Base-by-base conservation (phyloP, 2,888 invertebrate genomes). In the Elegia similella region DNA sequence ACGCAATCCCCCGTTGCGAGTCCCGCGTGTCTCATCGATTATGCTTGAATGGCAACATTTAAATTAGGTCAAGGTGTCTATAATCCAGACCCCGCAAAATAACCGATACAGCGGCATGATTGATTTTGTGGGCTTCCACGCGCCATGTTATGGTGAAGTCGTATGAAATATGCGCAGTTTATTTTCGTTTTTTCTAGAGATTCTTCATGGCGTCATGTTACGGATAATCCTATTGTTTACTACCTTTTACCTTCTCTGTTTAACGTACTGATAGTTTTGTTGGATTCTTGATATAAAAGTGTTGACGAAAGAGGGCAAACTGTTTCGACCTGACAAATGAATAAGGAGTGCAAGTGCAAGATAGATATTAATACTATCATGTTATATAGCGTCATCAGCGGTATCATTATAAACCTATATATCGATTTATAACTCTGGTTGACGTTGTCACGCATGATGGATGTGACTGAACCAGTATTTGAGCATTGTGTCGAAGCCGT, bases 1-100 rank as follows among this genome's bases (percentile, higher is more conserved):
- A 34, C 38, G 12, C 13, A 7, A 38, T 7, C 10, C 30, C 16
- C 29, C 3, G 32, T 55, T 55, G 55, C 59, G 60, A 55, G 15
- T 54, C 57, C 50, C 56, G 56, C 58, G 47, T 57, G 59, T 56
- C 58, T 55, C 61, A 68, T 64, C 60, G 64, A 65, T 65, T 66
- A 48, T 53, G 57, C 60, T 57, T 61, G 60, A 52, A 48, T 62
- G 54, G 38, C 58, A 60, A 60, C 55, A 61, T 60, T 59, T 59
- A 59, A 63, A 66, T 65, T 61, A 61, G 64, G 65, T 65, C 65
- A 67, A 64, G 65, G 64, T 62, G 57, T 55, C 15, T 56, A 60
- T 59, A 60, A 59, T 59, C 42, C 30, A 42, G 12, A 54, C 53
- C 43, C 50, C 7, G 50, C n/a, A 50, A 34, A 50, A 48, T 13